Conservation (phyloP, 2,113 vertebrate species). For the Centrocercus urophasianus region DNA sequence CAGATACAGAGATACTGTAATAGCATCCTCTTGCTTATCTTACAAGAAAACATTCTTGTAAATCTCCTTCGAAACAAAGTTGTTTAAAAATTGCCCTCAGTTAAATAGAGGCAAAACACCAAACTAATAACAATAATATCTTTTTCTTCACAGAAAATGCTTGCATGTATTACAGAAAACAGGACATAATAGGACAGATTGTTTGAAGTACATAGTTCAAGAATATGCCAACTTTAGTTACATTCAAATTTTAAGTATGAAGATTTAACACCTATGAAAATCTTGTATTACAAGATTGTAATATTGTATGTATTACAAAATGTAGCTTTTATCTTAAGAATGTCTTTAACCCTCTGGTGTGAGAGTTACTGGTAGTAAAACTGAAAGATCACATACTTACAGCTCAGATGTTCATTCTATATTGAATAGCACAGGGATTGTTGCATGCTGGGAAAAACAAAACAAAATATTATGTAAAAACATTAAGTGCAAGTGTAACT, state of each 20-base stretch:
- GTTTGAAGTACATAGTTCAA: background rate
- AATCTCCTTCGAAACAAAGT: background rate
- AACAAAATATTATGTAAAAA: background rate
- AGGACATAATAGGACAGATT: background rate
- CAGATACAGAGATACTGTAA: background rate
- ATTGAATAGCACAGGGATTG: background rate
- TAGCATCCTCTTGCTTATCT: background rate
- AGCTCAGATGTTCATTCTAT: background rate
- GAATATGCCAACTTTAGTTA: background rate
- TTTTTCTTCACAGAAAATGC: background rate
- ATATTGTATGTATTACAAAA: background rate
- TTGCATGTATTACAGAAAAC: background rate
- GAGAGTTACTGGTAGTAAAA: background rate
- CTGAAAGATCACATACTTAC: background rate
- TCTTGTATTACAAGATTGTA: background rate
- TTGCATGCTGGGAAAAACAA: background rate
- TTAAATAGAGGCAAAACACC: background rate
- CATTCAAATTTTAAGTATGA: background rate
- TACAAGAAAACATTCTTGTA: background rate
- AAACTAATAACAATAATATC: background rate
- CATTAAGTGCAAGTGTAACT: background rate
- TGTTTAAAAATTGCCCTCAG: background rate
- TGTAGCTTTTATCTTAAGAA: background rate
- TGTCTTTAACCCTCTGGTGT: background rate
- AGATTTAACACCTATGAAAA: background rate